Base-by-base conservation (phyloP, 2,113 vertebrate species). In the Montifringilla adamsi region DNA sequence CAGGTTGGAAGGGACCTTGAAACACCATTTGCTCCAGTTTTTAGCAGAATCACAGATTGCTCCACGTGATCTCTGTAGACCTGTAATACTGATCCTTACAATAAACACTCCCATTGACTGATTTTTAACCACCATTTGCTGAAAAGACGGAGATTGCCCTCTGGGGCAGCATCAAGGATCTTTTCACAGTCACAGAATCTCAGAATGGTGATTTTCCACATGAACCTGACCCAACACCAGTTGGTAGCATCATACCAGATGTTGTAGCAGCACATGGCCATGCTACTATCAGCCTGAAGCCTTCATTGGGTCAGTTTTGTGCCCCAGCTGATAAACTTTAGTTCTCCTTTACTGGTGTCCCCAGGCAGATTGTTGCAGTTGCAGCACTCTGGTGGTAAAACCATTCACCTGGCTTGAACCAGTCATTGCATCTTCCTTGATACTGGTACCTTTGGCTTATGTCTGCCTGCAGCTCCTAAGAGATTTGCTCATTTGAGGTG, bases 161-260 rank as follows among this genome's bases (percentile, higher is more conserved):
- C 19, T 70, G 53, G 6, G 17, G 19, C 50, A 74, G 6, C 56
- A 66, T 7, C 0, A 0, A 49, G 30, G 23, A 49, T 63, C 7
- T 58, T 84, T 70, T 39, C 23, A 49, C 19, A 49, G 27, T 67
- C 15, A 11, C 46, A 62, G n/a, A 62, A 31, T 19, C 24, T 37
- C 12, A 22, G 39, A 68, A 60, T 33, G 15, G 30, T 43, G 30
- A 15, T 81, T 56, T 84, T 74, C 35, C n/a, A 11, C 20, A 6
- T 0, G 2, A 31, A 22, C 4, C 62, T 43, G 37, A 63, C 26
- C 17, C 43, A 53, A 6, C 13, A 19, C 0, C 0, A 39, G 47
- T 63, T 63, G 28, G 13, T 43, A 43, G 43, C 31, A 46, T 66
- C 0, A 0, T 26, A 39, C 12, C 72, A 63, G 31, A 26, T 35